Evolutionary conservation across 2,113 vertebrate genomes (phyloP), one percentile per base, ranked within the genome.

Genomic region (Mesocricetus auratus): DNA sequence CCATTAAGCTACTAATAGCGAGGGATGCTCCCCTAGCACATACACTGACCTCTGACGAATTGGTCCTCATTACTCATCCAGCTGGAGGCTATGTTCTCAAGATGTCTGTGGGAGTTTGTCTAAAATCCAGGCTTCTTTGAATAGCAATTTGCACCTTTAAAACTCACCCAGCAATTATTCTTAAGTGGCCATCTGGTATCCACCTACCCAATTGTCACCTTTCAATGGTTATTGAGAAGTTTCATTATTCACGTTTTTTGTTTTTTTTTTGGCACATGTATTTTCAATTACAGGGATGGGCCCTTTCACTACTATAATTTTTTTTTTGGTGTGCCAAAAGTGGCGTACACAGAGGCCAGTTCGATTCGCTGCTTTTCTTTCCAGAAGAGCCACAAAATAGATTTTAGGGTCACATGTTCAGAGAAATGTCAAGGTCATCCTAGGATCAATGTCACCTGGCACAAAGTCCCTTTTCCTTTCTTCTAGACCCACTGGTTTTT

Each of bases 111-210:
- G 85, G 86, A 79, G 47, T 86, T 31, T 33, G 39, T 74, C 66
- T 82, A 69, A 73, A 77, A 69, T n/a, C 29, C 47, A 31, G 13
- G 50, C 19, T 69, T 92, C 86, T 92, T 53, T 16, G 33, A 89
- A 78, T 47, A 82, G n/a, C 50, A 15, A 36, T 83, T 66, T 91
- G 85, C n/a, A 45, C 42, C 75, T 92, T 86, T 58, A 33, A 94
- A 81, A 60, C 60, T 47, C 58, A 77, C 39, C 64, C 62, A 56
- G 90, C 47, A 64, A 16, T 81, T 85, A 31, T 62, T 69, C 71
- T 47, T 6, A 6, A 78, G 0, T 56, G 7, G 45, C 29, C 50
- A 8, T 16, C 13, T 69, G 86, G 64, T 31, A 3, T 74, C 86
- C 69, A 56, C 24, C 53, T 33, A 56, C 66, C 47, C 77, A n/a